phyloP scores from a whole-genome alignment of 1,140 invertebrate species.

The Daktulosphaira vitifoliae region DNA sequence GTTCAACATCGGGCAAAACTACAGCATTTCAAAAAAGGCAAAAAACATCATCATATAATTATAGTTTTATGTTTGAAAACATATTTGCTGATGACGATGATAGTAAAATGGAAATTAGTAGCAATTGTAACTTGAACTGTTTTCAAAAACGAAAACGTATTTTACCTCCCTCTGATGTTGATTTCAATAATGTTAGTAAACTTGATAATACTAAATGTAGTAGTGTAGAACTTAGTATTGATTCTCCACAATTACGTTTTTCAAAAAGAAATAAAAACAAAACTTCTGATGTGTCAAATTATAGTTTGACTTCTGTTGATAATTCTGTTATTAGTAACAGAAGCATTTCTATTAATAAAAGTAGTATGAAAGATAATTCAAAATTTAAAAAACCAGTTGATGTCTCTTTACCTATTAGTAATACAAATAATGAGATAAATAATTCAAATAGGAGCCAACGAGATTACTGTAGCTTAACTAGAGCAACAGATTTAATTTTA shows the following conservation, averaged over 20 bases:
- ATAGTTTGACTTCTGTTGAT: not conserved
- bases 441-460: not conserved
- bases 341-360: not conserved
- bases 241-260: not conserved
- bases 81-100: conserved; percentile 5
- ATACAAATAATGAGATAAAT: not conserved
- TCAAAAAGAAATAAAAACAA: not conserved
- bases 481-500: not conserved
- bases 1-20: not conserved
- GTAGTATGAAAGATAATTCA: not conserved
- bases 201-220: not conserved
- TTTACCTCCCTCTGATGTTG: not conserved
- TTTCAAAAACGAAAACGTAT: conserved; percentile 9
- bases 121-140: not conserved
- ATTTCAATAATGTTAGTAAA: not conserved
- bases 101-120: conserved; percentile 1
- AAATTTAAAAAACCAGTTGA: not conserved
- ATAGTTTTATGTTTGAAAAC: conserved; percentile 5
- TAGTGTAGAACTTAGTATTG: not conserved
- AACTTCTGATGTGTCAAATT: not conserved
- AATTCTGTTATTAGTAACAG: not conserved
- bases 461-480: not conserved
- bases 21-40: conserved; percentile 14
- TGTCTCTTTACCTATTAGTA: not conserved
- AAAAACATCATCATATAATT: not conserved